These are phyloP conservation scores for Pygoscelis antarcticus DNA, from an alignment of 2,113 vertebrate species.

Conservation along the genomic window DNA sequence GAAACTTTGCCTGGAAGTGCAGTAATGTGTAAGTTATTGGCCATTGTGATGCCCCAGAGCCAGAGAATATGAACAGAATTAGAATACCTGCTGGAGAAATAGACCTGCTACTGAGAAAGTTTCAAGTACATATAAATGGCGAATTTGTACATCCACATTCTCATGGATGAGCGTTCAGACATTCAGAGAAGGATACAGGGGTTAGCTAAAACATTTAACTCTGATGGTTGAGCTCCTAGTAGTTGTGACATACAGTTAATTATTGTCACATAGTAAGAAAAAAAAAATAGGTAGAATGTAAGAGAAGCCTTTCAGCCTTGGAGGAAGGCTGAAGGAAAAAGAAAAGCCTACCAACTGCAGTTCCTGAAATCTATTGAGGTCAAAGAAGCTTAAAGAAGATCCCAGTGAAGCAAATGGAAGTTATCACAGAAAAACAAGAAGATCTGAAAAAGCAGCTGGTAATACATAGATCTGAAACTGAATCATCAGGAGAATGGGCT, in stretches of 20 bases:
- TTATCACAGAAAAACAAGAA: neutral
- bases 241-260: neutral
- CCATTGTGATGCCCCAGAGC: neutral
- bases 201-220: neutral
- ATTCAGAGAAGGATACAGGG: neutral
- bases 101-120: neutral
- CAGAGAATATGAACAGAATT: neutral
- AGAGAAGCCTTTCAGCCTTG: neutral
- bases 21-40: neutral
- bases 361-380: neutral
- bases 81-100: neutral
- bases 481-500: neutral
- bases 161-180: neutral
- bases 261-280: neutral
- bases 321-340: neutral
- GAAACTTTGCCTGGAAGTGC: neutral
- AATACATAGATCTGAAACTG: neutral
- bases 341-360: neutral
- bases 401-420: neutral
- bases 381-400: neutral
- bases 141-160: neutral
- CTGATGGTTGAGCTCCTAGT: neutral
- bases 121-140: neutral
- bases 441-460: neutral
- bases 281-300: neutral